phyloP scores from a whole-genome alignment of 1,140 invertebrate species.

The Ganaspis sp. region DNA sequence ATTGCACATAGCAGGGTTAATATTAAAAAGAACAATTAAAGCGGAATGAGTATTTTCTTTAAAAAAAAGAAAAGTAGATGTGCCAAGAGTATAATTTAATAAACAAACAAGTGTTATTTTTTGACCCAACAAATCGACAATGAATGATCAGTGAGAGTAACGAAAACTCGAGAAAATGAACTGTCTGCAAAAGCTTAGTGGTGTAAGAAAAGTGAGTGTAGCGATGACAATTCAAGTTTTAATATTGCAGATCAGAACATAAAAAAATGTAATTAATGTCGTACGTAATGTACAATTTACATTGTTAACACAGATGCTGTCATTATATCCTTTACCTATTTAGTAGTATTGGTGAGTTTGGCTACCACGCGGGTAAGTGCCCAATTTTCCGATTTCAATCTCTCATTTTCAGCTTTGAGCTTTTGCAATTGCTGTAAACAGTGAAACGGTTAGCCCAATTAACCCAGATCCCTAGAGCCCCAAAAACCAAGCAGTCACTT shows the following conservation, averaged over 20 bases:
- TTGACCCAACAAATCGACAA: constrained; percentile 12
- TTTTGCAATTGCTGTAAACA: constrained; percentile 97
- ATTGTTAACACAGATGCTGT: constrained; percentile 75
- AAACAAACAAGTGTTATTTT: neutral
- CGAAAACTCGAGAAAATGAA: constrained; percentile 42
- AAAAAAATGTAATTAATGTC: constrained; percentile 64
- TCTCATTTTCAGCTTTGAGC: constrained; percentile 97
- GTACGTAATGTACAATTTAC: constrained; percentile 69
- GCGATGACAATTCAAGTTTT: constrained; percentile 55
- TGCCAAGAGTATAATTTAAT: neutral
- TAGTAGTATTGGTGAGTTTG: constrained; percentile 94
- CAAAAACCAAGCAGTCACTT: constrained; percentile 44
- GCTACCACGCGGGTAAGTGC: constrained; percentile 95
- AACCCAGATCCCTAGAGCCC: constrained; percentile 42
- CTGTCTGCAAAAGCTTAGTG: constrained; percentile 54
- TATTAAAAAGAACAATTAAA: neutral
- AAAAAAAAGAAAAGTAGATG: neutral
- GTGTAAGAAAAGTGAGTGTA: constrained; percentile 58
- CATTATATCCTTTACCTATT: constrained; percentile 82
- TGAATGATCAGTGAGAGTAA: constrained; percentile 33
- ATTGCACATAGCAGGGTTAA: too few species aligned
- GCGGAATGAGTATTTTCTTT: constrained; percentile 31
- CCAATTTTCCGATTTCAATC: constrained; percentile 96
- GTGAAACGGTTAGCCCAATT: constrained; percentile 76
- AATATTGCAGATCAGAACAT: constrained; percentile 54